A percentile compares a stretch with the other conserved stretches of the same genome.
These are phyloP conservation scores for Epinephelus lanceolatus DNA, from an alignment of 2,113 vertebrate species.

Conservation along the genomic window DNA sequence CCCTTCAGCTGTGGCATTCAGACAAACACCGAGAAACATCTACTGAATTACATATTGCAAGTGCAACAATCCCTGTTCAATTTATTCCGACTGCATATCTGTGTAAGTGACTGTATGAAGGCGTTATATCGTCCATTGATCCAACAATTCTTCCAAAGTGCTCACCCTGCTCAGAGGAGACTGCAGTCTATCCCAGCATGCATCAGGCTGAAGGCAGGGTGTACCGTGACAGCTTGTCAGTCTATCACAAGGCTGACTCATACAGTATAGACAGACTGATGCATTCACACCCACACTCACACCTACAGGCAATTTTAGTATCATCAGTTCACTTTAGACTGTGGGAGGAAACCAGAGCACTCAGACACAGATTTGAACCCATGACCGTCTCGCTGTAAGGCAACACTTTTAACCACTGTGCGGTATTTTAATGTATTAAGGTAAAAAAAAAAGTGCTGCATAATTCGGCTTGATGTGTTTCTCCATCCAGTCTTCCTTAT, in stretches of 20 bases:
- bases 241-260: neutral
- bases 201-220: neutral
- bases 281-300: constrained; percentile 16
- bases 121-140: neutral
- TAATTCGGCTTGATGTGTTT: neutral
- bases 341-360: neutral
- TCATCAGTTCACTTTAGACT: neutral
- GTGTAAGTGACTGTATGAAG: neutral
- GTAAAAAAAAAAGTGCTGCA: neutral
- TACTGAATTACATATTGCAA: neutral
- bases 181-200: constrained; percentile 8
- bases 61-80: neutral
- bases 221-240: constrained; percentile 12
- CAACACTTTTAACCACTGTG: neutral
- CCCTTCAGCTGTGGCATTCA: neutral
- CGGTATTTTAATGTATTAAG: neutral
- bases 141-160: neutral
- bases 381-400: neutral
- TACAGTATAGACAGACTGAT: neutral
- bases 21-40: neutral
- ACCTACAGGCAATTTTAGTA: constrained; percentile 4
- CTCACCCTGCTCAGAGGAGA: neutral
- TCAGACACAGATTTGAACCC: neutral
- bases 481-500: neutral
- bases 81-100: neutral